phyloP scores from a whole-genome alignment of 2,888 invertebrate genomes.

The Apocheima hispidaria region DNA sequence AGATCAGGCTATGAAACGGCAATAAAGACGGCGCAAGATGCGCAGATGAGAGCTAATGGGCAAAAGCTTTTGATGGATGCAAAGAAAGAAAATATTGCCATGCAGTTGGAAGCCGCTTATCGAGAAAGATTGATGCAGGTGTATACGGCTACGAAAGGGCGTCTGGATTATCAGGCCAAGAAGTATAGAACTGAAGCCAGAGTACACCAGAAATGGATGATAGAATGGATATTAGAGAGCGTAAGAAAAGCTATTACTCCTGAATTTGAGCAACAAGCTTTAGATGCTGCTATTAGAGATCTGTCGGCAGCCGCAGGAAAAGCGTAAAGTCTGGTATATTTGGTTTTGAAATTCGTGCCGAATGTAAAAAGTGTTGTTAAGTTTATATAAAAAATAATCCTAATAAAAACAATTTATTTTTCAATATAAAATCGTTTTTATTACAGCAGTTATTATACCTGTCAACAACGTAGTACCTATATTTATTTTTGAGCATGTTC shows the following conservation, averaged over 20 bases:
- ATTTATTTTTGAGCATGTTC: not conserved
- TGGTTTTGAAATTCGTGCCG: not conserved
- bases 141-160: constrained; percentile 88
- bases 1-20: constrained; percentile 73
- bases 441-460: constrained; percentile 1
- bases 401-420: constrained; percentile 1
- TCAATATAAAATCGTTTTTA: constrained; percentile 4
- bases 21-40: constrained; percentile 88
- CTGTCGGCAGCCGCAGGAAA: constrained; percentile 88
- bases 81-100: constrained; percentile 95
- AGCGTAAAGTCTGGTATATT: constrained; percentile 4
- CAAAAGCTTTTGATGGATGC: constrained; percentile 91
- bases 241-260: constrained; percentile 93
- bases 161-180: constrained; percentile 96
- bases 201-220: constrained; percentile 96
- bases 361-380: not conserved
- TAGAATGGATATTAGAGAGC: constrained; percentile 94
- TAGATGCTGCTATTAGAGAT: constrained; percentile 94
- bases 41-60: constrained; percentile 91
- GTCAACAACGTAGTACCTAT: not conserved
- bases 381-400: not conserved
- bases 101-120: constrained; percentile 98
- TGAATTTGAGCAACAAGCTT: constrained; percentile 94
- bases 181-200: constrained; percentile 90
- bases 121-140: constrained; percentile 86